Evolutionary conservation across 1,140 invertebrate species (phyloP).

Genomic region (Catajapyx aquilonaris): DNA sequence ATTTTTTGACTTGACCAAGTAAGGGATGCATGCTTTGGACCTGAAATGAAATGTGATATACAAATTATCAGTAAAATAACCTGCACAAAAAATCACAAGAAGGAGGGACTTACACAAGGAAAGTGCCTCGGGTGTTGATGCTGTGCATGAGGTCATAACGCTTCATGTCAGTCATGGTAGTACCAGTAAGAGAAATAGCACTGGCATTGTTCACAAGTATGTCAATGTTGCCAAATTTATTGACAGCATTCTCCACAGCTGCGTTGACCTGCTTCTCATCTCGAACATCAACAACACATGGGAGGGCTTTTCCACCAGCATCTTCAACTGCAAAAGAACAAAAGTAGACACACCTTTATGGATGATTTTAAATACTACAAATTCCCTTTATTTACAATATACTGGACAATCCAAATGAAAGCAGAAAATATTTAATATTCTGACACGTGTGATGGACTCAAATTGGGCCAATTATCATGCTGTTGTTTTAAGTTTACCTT

Average conservation of each 20-base stretch:
- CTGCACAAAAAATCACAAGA: neutral
- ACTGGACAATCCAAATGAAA: too few relatives aligned
- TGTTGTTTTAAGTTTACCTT: too few relatives aligned
- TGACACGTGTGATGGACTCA: too few relatives aligned
- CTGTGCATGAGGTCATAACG: conserved; percentile 83
- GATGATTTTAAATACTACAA: too few relatives aligned
- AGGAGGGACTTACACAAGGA: conserved; percentile 48
- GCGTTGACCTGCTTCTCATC: conserved; percentile 59
- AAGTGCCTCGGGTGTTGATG: conserved; percentile 80
- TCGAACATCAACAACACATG: conserved; percentile 85
- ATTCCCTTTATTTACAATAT: neutral
- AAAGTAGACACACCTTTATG: too few relatives aligned
- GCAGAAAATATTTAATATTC: too few relatives aligned
- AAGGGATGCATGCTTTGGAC: conserved; percentile 78
- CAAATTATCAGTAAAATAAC: neutral
- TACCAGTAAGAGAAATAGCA: conserved; percentile 79
- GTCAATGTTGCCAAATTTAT: conserved; percentile 91
- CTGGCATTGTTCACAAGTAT: conserved; percentile 92
- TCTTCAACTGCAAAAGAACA: conserved; percentile 49
- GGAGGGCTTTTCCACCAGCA: conserved; percentile 71
- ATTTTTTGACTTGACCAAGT: conserved; percentile 70
- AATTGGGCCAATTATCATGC: too few relatives aligned
- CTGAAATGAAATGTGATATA: conserved; percentile 28
- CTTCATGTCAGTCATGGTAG: conserved; percentile 81
- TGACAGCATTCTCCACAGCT: conserved; percentile 70